phyloP scores from a whole-genome alignment of 2,888 invertebrate species.

The Drosophila mimica region DNA sequence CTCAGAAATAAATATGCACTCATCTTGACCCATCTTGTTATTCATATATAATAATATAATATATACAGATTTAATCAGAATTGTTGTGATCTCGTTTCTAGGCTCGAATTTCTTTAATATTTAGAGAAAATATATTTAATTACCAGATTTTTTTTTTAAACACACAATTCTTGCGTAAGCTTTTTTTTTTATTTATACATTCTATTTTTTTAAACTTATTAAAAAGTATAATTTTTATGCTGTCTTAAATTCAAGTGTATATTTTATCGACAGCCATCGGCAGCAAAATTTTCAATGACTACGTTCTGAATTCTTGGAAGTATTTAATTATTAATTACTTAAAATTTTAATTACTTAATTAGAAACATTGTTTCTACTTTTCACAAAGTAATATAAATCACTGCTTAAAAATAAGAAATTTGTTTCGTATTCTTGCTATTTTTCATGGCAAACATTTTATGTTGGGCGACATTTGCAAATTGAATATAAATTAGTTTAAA shows the following conservation, averaged over 20 bases:
- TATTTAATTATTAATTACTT: too few relatives aligned
- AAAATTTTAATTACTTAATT: too few relatives aligned
- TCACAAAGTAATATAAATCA: not conserved
- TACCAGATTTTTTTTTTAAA: not conserved
- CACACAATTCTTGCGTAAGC: not conserved
- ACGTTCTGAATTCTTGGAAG: not conserved
- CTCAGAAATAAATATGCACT: not conserved
- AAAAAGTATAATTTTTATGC: not conserved
- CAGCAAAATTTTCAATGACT: not conserved
- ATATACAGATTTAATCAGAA: too few relatives aligned
- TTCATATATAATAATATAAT: too few relatives aligned
- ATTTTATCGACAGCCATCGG: too few relatives aligned
- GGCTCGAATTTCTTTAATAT: too few relatives aligned
- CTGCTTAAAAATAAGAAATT: not conserved
- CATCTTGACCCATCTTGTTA: not conserved
- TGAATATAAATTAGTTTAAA: not conserved
- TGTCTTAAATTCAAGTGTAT: not conserved
- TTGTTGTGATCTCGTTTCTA: too few relatives aligned
- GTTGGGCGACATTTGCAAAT: not conserved
- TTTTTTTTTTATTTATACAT: not conserved
- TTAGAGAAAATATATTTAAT: too few relatives aligned
- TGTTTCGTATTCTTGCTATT: not conserved
- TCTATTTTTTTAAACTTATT: not conserved
- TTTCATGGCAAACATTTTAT: not conserved
- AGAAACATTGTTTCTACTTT: not conserved